A percentile compares a stretch with the other conserved stretches of the same genome.
Conservation (phyloP, 2,113 vertebrate species). For the Agelaius phoeniceus region DNA sequence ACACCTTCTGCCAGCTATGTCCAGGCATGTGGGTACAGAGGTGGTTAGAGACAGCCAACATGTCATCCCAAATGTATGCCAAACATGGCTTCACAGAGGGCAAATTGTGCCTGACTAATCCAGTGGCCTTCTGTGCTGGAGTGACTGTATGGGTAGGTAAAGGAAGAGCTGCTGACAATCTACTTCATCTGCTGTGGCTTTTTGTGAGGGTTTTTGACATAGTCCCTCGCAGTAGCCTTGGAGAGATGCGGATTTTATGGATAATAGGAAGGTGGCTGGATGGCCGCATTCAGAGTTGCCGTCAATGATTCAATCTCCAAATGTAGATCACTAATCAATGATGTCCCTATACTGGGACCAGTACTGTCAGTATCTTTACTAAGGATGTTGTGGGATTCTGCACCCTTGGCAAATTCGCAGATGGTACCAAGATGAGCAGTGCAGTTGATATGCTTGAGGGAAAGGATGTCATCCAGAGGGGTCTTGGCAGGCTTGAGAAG, state of each 20-base stretch:
- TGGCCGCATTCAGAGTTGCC: not conserved
- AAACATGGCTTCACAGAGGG: not conserved
- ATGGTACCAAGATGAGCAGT: not conserved
- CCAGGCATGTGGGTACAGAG: not conserved
- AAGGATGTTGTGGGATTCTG: not conserved
- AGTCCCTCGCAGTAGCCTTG: not conserved
- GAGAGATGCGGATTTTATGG: not conserved
- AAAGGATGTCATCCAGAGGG: not conserved
- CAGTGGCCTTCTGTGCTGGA: fast-evolving
- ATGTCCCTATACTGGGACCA: not conserved
- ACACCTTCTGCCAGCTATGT: not conserved
- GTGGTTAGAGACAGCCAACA: not conserved
- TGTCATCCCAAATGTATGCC: not conserved
- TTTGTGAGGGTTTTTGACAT: not conserved
- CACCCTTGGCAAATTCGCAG: not conserved
- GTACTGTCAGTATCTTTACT: not conserved
- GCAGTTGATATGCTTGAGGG: not conserved
- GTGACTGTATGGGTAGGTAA: not conserved
- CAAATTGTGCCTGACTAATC: not conserved
- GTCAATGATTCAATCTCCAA: not conserved
- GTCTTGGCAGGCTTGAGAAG: not conserved
- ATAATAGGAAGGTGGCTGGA: not conserved
- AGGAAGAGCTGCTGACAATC: not conserved
- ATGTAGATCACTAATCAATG: not conserved
- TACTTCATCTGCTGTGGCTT: not conserved